Base-by-base conservation (phyloP, 1,140 invertebrate species). In the Pomacea maculata region DNA sequence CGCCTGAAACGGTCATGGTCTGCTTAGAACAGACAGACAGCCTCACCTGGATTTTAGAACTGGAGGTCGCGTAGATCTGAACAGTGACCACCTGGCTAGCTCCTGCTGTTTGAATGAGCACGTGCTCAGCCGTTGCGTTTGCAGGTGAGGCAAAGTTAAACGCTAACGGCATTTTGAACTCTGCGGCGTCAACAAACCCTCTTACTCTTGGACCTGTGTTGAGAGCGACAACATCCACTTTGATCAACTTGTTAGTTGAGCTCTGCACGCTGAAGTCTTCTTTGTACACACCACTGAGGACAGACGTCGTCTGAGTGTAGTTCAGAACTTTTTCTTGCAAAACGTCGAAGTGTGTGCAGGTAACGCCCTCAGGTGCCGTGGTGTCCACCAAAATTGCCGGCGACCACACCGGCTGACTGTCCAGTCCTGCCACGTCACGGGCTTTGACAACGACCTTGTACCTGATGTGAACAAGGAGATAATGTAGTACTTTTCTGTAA, bases 371-470 rank as follows among this genome's bases (percentile, higher is more conserved):
- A 15, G 85, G 85, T 11, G 78, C 73, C 8, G 83, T 83, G n/a
- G 76, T 68, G 81, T 86, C 85, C 52, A 84, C 77, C 9, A 82
- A n/a, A 19, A 84, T 65, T n/a, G 75, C 57, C n/a, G 65, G 19
- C 14, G 85, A 85, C 21, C 7, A 19, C 0, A 68, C 75, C 9
- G 78, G 64, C 11, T 67, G 25, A 77, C 83, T 85, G 9, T 71
- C 75, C 68, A 78, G 64, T 34, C 85, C 85, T 17, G 85, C 85
- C n/a, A 80, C 75, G 57, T 86, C 85, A n/a, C 75, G 21, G 55
- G 84, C 85, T 77, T 82, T 84, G 4, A 85, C 84, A 25, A 61
- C 52, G 10, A 80, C 75, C 15, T 68, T 14, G 61, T 85, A 84
- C 15, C n/a, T 65, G 52, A 29, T 3, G 64, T 52, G 5, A 52